phyloP scores from a whole-genome alignment of 2,888 invertebrate genomes.

The Drosophila melanosoma region DNA sequence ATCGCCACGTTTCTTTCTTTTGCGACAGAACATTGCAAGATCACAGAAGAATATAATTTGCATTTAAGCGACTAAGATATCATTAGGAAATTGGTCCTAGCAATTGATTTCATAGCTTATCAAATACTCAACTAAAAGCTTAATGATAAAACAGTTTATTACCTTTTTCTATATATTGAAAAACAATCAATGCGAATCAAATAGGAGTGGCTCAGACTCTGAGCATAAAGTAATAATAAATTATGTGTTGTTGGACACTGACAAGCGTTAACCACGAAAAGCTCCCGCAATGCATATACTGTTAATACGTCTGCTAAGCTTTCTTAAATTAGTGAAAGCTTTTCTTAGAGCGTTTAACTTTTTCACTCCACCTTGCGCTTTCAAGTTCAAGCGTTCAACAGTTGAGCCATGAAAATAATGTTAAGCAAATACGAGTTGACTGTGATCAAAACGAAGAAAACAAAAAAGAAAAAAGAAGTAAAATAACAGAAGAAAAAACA shows the following conservation, averaged over 20 bases:
- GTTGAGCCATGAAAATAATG: conserved; percentile 71
- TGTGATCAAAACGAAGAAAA: conserved; percentile 13
- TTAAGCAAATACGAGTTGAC: conserved; percentile 58
- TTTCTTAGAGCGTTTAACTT: conserved; percentile 15
- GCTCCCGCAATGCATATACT: neutral
- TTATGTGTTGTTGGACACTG: neutral
- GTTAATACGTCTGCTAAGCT: conserved; percentile 11
- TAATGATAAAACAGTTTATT: neutral
- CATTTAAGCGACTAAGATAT: neutral
- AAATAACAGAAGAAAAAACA: conserved; percentile 36
- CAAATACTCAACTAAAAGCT: neutral
- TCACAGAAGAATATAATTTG: neutral
- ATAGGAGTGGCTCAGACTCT: neutral
- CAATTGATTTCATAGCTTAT: neutral
- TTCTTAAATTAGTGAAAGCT: conserved; percentile 34
- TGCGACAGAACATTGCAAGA: neutral
- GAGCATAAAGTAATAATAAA: neutral
- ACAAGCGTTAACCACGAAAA: neutral
- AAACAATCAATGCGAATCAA: neutral
- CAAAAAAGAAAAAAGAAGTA: conserved; percentile 26
- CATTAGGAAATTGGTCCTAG: neutral
- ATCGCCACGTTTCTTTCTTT: neutral
- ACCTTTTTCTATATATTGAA: neutral
- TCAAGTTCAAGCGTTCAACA: conserved; percentile 68
- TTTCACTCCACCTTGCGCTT: conserved; percentile 40